Percentiles rank a stretch among this genome's conserved stretches.
phyloP scores from a whole-genome alignment of 2,888 invertebrate species.

The Synanthedon formicaeformis region DNA sequence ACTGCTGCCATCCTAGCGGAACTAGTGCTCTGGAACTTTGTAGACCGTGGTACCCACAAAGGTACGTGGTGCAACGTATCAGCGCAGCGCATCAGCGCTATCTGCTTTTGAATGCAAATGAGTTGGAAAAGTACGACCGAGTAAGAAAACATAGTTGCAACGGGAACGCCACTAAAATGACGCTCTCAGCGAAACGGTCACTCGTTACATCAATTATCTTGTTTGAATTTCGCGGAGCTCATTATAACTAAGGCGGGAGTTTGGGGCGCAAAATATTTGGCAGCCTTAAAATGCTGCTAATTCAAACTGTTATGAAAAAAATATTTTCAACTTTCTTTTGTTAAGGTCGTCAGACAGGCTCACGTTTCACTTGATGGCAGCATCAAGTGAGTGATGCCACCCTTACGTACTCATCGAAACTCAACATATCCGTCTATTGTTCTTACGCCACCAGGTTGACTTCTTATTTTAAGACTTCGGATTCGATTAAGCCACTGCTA shows the following conservation, averaged over 20 bases:
- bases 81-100: conserved; percentile 61
- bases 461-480: no score
- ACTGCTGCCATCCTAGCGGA: conserved; percentile 45
- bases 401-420: no score
- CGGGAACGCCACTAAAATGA: conserved; percentile 22
- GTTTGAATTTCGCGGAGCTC: neutral
- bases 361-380: no score
- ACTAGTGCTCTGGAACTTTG: conserved; percentile 44
- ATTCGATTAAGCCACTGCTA: no score
- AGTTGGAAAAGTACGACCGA: conserved; percentile 63
- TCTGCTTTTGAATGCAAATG: conserved; percentile 70
- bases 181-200: conserved; percentile 11
- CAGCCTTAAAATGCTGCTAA: neutral
- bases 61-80: conserved; percentile 34
- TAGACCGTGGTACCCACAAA: conserved; percentile 64
- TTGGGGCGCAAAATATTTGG: neutral
- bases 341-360: no score
- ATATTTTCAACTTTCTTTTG: no score
- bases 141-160: conserved; percentile 52
- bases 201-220: neutral
- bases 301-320: no score
- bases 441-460: no score
- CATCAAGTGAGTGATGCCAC: no score
- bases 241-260: neutral
- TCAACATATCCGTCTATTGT: no score